Evolutionary conservation across 2,113 vertebrate genomes (phyloP), one percentile per base, ranked within the genome.

Genomic region (Nanorana parkeri): DNA sequence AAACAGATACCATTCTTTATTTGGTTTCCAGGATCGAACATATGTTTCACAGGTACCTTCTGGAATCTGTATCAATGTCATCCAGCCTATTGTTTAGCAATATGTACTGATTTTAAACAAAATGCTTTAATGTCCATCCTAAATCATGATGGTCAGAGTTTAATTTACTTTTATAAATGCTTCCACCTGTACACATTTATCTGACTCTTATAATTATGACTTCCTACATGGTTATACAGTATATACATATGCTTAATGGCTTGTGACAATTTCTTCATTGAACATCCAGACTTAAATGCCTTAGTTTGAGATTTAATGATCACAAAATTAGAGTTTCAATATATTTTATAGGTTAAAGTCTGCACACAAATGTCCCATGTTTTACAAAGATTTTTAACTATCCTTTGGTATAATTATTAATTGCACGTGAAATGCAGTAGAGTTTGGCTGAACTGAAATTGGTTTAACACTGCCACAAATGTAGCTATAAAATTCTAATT

Each of bases 401-500:
- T 52, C 0, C 26, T 73, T 36, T 74, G 29, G 20, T 79, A 68
- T 79, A 23, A 68, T 69, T 68, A 68, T 23, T 79, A 68, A 68
- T 69, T 67, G 60, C 17, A 23, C 21, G 41, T 58, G 64, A 79
- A 79, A 56, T 54, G 24, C 16, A 41, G 17, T 47, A 23, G 32
- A 79, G 29, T 79, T 47, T 36, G 55, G n/a, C 28, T 79, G 29
- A 75, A 75, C 26, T 75, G 41, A 55, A 58, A 75, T 67, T 41
- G 56, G 51, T 66, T 82, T 47, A 79, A 47, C 47, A 23, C 26
- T 75, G 73, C 13, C 29, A 67, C n/a, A 67, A 75, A 75, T 60
- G 71, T 74, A 41, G 51, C 60, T 66, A 67, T 66, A 51, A 75
- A 47, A 82, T 74, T 67, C 71, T 82, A 82, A 82, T 74, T 75